A percentile compares a stretch with the other conserved stretches of the same genome.
phyloP scores from a whole-genome alignment of 2,113 vertebrate genomes.

The Mesitornis unicolor region DNA sequence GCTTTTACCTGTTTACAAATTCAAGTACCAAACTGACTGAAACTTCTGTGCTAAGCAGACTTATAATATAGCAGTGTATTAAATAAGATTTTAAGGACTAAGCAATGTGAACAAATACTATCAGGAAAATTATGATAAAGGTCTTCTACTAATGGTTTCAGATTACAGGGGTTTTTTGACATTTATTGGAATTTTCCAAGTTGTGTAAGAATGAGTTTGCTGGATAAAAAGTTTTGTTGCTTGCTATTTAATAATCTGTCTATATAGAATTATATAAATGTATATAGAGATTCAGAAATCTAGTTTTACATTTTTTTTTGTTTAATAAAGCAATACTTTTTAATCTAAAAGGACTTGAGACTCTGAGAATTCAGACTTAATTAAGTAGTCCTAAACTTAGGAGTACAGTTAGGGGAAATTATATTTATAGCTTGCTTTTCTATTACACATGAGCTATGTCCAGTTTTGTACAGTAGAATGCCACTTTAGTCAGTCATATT shows the following conservation, averaged over 20 bases:
- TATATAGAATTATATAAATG: background rate
- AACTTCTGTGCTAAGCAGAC: background rate
- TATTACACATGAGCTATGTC: background rate
- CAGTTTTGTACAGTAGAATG: background rate
- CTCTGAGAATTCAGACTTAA: background rate
- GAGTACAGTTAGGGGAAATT: background rate
- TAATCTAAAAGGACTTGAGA: background rate
- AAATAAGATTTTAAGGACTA: background rate
- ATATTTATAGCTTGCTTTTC: background rate
- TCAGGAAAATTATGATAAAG: background rate
- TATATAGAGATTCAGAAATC: background rate
- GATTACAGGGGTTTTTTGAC: background rate
- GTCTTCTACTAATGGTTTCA: background rate
- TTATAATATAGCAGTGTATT: background rate
- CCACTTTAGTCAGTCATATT: background rate
- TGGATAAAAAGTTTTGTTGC: background rate
- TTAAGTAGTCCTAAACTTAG: background rate
- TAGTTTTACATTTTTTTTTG: background rate
- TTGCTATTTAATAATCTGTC: background rate
- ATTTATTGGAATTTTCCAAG: background rate
- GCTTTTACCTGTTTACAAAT: background rate
- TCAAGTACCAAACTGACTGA: rapidly evolving
- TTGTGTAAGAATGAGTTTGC: background rate
- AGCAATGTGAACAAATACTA: background rate
- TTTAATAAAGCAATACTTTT: constrained; percentile 1